Base-by-base conservation (phyloP, 1,140 invertebrate genomes). In the Drosophila seguyi region DNA sequence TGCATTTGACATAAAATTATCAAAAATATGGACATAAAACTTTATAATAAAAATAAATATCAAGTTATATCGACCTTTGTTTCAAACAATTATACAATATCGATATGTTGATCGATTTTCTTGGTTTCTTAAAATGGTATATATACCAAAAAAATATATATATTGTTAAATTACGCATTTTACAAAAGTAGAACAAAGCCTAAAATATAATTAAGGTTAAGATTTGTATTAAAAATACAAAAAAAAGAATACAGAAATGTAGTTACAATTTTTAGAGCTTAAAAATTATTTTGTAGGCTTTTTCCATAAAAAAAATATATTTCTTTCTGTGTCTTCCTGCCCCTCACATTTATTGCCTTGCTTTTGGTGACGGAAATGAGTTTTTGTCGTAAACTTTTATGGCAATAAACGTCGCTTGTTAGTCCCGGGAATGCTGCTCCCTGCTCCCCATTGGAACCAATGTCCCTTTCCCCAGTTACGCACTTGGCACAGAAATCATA, bases 341-440 rank as follows among this genome's bases (percentile, higher is more conserved):
- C 50, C 27, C 44, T 34, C 45, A 67, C 84, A 85, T 88, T 88
- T 90, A 88, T 88, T 74, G 83, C 83, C 75, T 57, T 67, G 83
- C 79, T 75, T 53, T 74, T 61, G 73, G 81, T 85, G 84, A 90
- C 85, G 84, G 84, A 88, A 88, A 88, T 88, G 84, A 90, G 84
- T 90, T 90, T 88, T 88, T 85, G 84, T 88, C 85, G 84, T 88
- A 90, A 88, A 88, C 81, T 88, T 88, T 90, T 88, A 88, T 88
- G 85, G 84, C 85, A 85, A 88, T 88, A 88, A 90, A 81, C 85
- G 84, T 81, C 69, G 85, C 84, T 90, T 87, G 85, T 87, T 87
- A 88, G 80, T 78, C 63, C 59, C 25, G 57, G 62, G 56, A 22
- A 55, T 22, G 20, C 20, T 25, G 25, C 25, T 25, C 25, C 34